phyloP scores from a whole-genome alignment of 2,113 vertebrate genomes.

The Trochalopteron elliotii region DNA sequence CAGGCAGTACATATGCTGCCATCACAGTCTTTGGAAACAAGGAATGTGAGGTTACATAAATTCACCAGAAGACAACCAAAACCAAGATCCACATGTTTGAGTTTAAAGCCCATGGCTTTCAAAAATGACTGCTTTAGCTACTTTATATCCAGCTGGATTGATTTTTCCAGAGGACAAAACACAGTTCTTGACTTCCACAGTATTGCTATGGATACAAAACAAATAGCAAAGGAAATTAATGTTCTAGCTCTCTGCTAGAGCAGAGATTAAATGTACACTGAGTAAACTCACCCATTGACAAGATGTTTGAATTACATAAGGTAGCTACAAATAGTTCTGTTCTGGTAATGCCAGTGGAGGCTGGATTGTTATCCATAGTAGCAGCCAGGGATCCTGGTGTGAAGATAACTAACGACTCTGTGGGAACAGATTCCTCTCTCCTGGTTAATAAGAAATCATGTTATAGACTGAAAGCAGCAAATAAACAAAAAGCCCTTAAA shows the following conservation, averaged over 20 bases:
- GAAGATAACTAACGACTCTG: neutral
- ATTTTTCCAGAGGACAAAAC: neutral
- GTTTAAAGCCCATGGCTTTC: neutral
- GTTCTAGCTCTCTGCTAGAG: neutral
- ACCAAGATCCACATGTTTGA: neutral
- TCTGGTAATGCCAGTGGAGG: neutral
- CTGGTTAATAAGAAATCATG: neutral
- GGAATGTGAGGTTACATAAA: neutral
- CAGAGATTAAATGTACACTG: neutral
- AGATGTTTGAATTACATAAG: neutral
- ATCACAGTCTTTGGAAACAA: neutral
- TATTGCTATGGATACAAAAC: neutral
- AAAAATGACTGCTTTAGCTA: neutral
- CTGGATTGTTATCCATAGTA: neutral
- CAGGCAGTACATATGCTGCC: neutral
- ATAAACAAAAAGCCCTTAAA: neutral
- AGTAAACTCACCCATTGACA: neutral
- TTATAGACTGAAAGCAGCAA: neutral
- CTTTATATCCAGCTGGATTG: neutral
- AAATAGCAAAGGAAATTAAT: neutral
- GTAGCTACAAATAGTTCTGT: neutral
- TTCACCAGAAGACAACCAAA: neutral
- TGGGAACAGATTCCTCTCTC: neutral
- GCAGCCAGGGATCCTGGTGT: neutral
- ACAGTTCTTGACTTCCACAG: neutral